Evolutionary conservation across 53 echinoderm and acorn worm species (phyloP), one percentile per base, ranked within the genome.

Genomic region (Echinometra lucunter): DNA sequence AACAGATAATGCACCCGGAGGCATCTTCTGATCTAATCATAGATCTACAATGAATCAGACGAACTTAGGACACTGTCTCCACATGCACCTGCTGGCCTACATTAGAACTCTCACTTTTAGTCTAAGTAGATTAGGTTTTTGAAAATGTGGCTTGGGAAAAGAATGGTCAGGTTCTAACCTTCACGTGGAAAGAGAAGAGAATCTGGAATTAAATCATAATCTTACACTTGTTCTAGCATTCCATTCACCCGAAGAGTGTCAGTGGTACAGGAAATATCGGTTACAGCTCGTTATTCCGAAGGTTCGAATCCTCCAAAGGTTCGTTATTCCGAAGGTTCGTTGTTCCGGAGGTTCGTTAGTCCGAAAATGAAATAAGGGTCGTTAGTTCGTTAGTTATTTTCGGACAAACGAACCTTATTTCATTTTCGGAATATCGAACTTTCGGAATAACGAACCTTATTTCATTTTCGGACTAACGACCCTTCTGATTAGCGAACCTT

Each of bases 1-100:
- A 63, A 63, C 27, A 63, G 8, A 35, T 72, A 44, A 40, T 81
- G 44, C 16, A 6, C 42, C 81, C 44, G 44, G 44, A 44, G 23
- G 81, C 81, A 44, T 81, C 44, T 38, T 44, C 8, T 42, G 44
- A 81, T 81, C 81, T 81, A 81, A 81, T 81, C 6, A 81, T 74
- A 10, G 74, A 74, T 42, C 27, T 72, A 53, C 27, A 6, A 81
- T 81, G 81, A 81, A 42, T 81, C 81, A 81, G 81, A 16, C 81
- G 23, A 44, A 21, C 40, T 81, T 23, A 44, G 81, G 44, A 42
- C 40, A 21, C 44, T 35, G 74, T 74, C 81, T 25, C 44, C 18
- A 5, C 19, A 40, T 44, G 81, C 81, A 81, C 40, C 72, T 35
- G 72, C 35, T 72, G 34, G 10, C 32, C 28, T 11, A 53, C 1